These are phyloP conservation scores for Phodopus roborovskii DNA, from an alignment of 2,113 vertebrate species.

Conservation along the genomic window DNA sequence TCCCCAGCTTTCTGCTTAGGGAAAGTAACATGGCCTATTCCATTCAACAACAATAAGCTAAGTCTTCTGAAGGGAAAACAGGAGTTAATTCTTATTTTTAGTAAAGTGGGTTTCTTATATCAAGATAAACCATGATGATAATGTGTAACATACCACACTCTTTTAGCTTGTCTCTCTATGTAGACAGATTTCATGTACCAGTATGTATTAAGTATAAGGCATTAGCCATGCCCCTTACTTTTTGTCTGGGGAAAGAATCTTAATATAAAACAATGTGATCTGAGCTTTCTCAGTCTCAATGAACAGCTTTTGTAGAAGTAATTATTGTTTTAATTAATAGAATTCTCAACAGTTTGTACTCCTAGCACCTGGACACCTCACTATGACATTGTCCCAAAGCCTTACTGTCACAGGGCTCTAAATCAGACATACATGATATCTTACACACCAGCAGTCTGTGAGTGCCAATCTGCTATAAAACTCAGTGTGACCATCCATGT, in stretches of 20 bases:
- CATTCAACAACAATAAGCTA: not conserved
- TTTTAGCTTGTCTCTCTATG: not conserved
- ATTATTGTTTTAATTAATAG: not conserved
- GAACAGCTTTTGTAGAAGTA: not conserved
- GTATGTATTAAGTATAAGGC: not conserved
- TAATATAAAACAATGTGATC: not conserved
- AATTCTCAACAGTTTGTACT: not conserved
- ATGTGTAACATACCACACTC: not conserved
- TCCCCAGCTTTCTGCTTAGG: not conserved
- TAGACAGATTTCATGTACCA: not conserved
- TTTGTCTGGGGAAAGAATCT: not conserved
- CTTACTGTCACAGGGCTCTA: not conserved
- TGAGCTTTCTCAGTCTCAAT: conserved; percentile 4
- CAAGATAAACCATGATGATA: not conserved
- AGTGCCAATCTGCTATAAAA: not conserved
- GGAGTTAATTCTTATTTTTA: not conserved
- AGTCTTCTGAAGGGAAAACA: not conserved
- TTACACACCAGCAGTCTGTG: not conserved
- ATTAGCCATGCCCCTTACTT: too few relatives aligned
- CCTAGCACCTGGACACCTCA: not conserved
- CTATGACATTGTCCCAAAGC: not conserved
- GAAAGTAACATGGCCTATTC: not conserved
- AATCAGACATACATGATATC: not conserved
- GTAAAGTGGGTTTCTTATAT: not conserved
- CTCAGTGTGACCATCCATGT: accelerated